Base-by-base conservation (phyloP, 37 sponge, comb jelly and placozoan species). In the Tethya wilhelma region DNA sequence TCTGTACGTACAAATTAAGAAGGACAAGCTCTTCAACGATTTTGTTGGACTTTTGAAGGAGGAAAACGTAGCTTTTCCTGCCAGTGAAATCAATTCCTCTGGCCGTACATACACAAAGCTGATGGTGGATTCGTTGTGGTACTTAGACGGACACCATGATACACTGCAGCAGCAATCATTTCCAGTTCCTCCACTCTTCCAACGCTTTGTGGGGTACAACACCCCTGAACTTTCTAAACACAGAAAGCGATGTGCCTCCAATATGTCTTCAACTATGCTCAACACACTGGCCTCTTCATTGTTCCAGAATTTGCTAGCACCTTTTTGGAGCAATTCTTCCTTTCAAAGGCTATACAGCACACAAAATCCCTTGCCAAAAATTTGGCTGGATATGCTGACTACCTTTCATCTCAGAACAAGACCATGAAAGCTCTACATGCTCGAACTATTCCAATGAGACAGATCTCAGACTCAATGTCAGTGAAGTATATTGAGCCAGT, bases 61-160 rank as follows among this genome's bases (percentile, higher is more conserved):
- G 11, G 67, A 36, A 23, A 11, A 37, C 7, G 39, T 37, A 11
- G 9, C 40, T 11, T 67, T 36, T 67, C 40, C 67, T 23, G 67
- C 23, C 67, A 11, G 8, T 42, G 46, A 8, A n/a, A 12, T 67
- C 39, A 8, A 67, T 8, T 23, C 66, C 1, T 17, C 23, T 41
- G 81, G 81, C 14, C 33, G 56, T 19, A 36, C 2, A 1, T 72
- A 73, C 64, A 59, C 64, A n/a, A 62, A 59, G 63, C 23, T 53
- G 12, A 11, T 82, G 28, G 37, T 60, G 2, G 81, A 80, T 36
- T 57, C 59, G 29, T 69, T 84, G 77, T 84, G 85, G 85, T 75
- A 77, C 36, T 6, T 77, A n/a, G 86, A 85, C 70, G 77, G 77
- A 25, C 86, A 85, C 64, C 70, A 77, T 39, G 49, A 64, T 20